Base-by-base conservation (phyloP, 2,797 vertebrate genomes). In the Melopsittacus undulatus region DNA sequence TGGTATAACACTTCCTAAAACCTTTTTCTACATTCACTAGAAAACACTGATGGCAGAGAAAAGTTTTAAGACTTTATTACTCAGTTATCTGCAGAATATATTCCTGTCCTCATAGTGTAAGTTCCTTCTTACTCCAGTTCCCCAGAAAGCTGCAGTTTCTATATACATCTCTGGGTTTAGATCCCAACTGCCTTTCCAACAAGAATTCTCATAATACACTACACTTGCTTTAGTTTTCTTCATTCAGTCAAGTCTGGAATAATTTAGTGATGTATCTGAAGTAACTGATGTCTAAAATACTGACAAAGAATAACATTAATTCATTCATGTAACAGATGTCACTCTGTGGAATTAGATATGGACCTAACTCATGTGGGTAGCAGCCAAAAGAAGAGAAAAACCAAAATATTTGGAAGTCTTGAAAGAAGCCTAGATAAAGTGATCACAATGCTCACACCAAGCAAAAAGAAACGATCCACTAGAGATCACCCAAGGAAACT, bases 381-480 rank as follows among this genome's bases (percentile, higher is more conserved):
- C 21, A 98, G 97, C 62, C 99, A 99, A 89, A 99, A 98, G 96
- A 99, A 98, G 84, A 99, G 98, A 97, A 98, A 98, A 75, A 97
- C 98, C 45, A 99, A 98, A 96, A 96, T 99, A 93, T 99, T 99
- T 52, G 99, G 98, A 34, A 99, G 98, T 82, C 96, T 99, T 89
- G 99, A 99, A 97, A 98, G 98, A 94, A 98, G 99, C n/a, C 95
- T 99, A 87, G 99, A 99, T 97, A 99, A 99, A 97, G 97, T 99
- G 77, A 99, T 99, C 96, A 99, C 98, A 24, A 99, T 99, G 98
- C 98, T 99, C 45, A 99, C 99, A 0, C 99, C 99, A 62, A 98
- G 96, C 95, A 99, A 99, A 97, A 98, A 92, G 96, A 98, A 98
- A 93, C 98, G 89, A 23, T 97, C 88, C 8, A 17, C 63, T 68